Percentiles rank a stretch among this genome's conserved stretches.
These are phyloP conservation scores for Acanthopagrus latus DNA, from an alignment of 2,797 vertebrate genomes.

Conservation along the genomic window DNA sequence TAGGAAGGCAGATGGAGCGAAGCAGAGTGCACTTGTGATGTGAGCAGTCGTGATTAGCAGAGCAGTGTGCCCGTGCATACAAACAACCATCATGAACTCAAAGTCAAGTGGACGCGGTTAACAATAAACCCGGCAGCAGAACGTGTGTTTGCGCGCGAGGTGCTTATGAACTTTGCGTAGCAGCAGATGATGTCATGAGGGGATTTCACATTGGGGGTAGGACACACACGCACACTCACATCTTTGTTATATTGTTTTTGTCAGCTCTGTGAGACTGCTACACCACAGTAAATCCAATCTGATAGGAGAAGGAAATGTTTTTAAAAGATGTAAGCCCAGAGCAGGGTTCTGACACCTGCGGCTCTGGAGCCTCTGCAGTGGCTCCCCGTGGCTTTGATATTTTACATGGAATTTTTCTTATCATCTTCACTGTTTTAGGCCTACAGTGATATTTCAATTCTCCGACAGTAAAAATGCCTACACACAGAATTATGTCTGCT, in stretches of 20 bases:
- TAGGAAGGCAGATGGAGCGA: slow-evolving; percentile 39
- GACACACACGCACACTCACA: not conserved
- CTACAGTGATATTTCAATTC: too few species aligned
- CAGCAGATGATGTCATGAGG: slow-evolving; percentile 12
- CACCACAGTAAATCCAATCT: not conserved
- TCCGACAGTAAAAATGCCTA: too few species aligned
- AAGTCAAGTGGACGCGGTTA: slow-evolving; percentile 64
- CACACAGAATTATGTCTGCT: too few species aligned
- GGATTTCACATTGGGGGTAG: not conserved
- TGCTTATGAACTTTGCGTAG: slow-evolving; percentile 1
- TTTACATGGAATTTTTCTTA: too few species aligned
- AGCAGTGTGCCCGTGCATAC: slow-evolving; percentile 48
- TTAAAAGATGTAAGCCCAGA: not conserved
- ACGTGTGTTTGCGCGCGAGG: not conserved
- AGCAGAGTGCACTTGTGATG: slow-evolving; percentile 45
- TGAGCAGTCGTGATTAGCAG: slow-evolving; percentile 46
- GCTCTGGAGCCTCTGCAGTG: too few species aligned
- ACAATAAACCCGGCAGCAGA: slow-evolving; percentile 27
- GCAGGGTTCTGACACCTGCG: too few species aligned
- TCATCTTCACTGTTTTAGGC: too few species aligned
- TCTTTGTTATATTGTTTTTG: not conserved
- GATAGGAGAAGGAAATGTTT: not conserved
- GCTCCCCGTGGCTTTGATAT: too few species aligned
- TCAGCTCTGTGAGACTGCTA: not conserved
- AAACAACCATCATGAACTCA: slow-evolving; percentile 47